Base-by-base conservation (phyloP, 2,113 vertebrate species). In the Picathartes gymnocephalus region DNA sequence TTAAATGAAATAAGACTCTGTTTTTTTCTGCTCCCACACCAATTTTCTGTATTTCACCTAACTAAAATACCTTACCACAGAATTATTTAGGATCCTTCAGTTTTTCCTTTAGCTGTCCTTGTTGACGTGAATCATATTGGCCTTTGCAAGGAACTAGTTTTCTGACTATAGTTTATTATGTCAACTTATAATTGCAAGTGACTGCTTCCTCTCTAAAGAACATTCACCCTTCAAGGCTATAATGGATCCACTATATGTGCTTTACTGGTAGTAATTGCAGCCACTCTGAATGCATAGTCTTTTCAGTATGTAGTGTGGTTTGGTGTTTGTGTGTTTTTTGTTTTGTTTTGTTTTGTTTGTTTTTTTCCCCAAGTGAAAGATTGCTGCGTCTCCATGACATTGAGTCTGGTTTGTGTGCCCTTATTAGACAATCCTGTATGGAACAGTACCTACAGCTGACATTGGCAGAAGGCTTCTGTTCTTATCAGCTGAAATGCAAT, bases 241-340 rank as follows among this genome's bases (percentile, higher is more conserved):
- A 4, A 7, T 57, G n/a, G 35, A 66, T 66, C 28, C 7, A 15
- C 18, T 1, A 0, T 6, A 7, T 45, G 30, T 60, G 5, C 40
- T 84, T 76, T 72, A 15, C 33, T 62, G 23, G 6, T 76, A 58
- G 11, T 86, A 93, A 45, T 25, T 54, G 23, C 17, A 33, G 11
- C 51, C 65, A 31, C 47, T 72, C 8, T 69, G 58, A 86, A 72
- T 45, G 33, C 22, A 7, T 74, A 79, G 39, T 10, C 23, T 58
- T 86, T 74, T 74, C 24, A 47, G 11, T 61, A 6, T 47, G 15
- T 39, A 20, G 21, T 39, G 35, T 42, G 44, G 45, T 47, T 47
- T 21, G 45, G 13, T 42, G 42, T 12, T 42, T 11, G 42, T 42
- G 16, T 11, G 44, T 68, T 45, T 33, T 20, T 35, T 22, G 16